Percentiles rank a stretch among this genome's conserved stretches.
Evolutionary conservation across 2,113 vertebrate genomes (phyloP).

Genomic region (Catharus bicknelli): DNA sequence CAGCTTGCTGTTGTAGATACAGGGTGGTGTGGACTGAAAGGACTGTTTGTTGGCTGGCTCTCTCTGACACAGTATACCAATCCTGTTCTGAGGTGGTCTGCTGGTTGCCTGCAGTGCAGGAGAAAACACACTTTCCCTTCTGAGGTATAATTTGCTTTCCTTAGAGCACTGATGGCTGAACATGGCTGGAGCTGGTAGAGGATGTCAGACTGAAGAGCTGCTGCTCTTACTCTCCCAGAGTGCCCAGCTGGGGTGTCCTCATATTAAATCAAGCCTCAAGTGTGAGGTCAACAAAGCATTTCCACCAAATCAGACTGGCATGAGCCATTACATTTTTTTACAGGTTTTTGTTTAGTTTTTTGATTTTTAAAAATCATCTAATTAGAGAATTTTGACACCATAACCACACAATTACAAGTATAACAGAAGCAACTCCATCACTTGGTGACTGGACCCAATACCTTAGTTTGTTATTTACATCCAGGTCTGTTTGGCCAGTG

Average conservation of each 20-base stretch:
- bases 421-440: not conserved
- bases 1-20: not conserved
- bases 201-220: not conserved
- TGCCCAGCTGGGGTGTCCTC: not conserved
- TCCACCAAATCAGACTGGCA: not conserved
- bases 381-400: not conserved
- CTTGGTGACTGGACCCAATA: not conserved
- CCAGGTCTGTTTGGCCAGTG: not conserved
- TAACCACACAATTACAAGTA: not conserved
- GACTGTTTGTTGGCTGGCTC: conserved; percentile 34
- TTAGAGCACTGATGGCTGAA: not conserved
- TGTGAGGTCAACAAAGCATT: not conserved
- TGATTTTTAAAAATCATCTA: not conserved
- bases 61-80: not conserved
- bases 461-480: not conserved
- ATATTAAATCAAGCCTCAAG: not conserved
- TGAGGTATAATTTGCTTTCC: conserved; percentile 54
- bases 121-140: conserved; percentile 43
- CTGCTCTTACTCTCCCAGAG: not conserved
- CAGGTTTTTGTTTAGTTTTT: not conserved
- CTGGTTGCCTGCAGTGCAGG: conserved; percentile 41
- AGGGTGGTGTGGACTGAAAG: not conserved
- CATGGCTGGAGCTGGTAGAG: not conserved
- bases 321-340: not conserved
- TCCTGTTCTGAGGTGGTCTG: conserved; percentile 37